These are phyloP conservation scores for Eueides isabella DNA, from an alignment of 1,140 invertebrate species.

Conservation along the genomic window DNA sequence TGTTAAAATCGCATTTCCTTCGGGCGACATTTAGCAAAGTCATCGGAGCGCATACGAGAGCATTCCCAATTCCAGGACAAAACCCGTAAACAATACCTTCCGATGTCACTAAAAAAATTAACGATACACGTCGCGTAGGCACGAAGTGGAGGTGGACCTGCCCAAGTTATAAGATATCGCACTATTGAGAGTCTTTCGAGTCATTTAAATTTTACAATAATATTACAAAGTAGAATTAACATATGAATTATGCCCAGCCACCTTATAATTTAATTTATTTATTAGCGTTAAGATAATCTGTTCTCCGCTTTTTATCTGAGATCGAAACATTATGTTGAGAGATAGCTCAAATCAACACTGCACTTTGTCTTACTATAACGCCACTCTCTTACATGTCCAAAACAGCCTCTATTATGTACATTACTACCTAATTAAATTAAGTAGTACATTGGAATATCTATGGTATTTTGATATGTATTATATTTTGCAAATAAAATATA, in stretches of 20 bases:
- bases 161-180: slow-evolving; percentile 42
- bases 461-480: not conserved
- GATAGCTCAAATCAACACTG: too few species aligned
- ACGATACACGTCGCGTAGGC: slow-evolving; percentile 66
- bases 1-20: slow-evolving; percentile 81
- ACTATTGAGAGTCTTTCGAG: not conserved
- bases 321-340: too few species aligned
- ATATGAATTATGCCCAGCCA: too few species aligned
- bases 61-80: slow-evolving; percentile 60
- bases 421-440: too few species aligned
- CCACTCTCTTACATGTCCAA: too few species aligned
- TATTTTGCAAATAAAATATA: not conserved
- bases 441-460: not conserved
- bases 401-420: too few species aligned
- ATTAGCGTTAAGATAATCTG: not conserved
- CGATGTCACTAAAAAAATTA: slow-evolving; percentile 69
- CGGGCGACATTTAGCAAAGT: slow-evolving; percentile 65
- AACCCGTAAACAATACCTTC: slow-evolving; percentile 67
- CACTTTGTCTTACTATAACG: too few species aligned
- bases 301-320: too few species aligned
- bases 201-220: too few species aligned
- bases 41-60: slow-evolving; percentile 67
- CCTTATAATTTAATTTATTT: too few species aligned
- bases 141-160: slow-evolving; percentile 37
- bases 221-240: too few species aligned